Evolutionary conservation across 2,888 invertebrate genomes (phyloP), one percentile per base, ranked within the genome.

Genomic region (Frankliniella intonsa): DNA sequence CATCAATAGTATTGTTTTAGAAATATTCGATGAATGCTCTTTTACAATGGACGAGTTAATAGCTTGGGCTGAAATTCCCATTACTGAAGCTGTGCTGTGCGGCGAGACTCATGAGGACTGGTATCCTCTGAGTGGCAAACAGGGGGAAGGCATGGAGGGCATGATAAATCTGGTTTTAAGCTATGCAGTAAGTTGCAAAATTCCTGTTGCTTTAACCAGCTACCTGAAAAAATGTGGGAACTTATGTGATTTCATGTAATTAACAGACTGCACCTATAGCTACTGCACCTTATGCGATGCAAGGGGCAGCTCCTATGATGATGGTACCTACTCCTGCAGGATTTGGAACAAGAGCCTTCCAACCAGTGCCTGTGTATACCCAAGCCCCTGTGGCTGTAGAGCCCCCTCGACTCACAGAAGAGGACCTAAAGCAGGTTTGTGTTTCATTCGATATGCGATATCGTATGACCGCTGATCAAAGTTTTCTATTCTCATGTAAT

Each of bases 21-120:
- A 99, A 90, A 94, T 99, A 84, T 99, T 95, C 88, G 99, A 99
- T 89, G 99, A 98, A 89, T 94, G 97, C 87, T 96, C 97, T 22
- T 97, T 99, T 88, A 96, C 97, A 27, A 94, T 95, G 92, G 98
- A 99, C 88, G 98, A 98, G 88, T 90, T 97, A 83, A 94, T 99
- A 85, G 99, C 98, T 0, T 98, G 97, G 97, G 92, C 95, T 0
- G 95, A 96, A 87, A 93, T 97, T 86, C 92, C 92, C 82, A 95
- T 99, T 85, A 97, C 98, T 0, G 91, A 92, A 81, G 91, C 93
- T 82, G 95, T 97, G 19, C 90, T 97, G 84, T 90, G 93, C 86
- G 97, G 97, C 17, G 95, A 97, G 87, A 97, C 97, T 0, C 93
- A 94, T 85, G 98, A 99, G 88, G 97, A 98, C 87, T 98, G 98